Evolutionary conservation across 2,113 vertebrate species (phyloP), one percentile per base, ranked within the genome.

Genomic region (Jacana jacana): DNA sequence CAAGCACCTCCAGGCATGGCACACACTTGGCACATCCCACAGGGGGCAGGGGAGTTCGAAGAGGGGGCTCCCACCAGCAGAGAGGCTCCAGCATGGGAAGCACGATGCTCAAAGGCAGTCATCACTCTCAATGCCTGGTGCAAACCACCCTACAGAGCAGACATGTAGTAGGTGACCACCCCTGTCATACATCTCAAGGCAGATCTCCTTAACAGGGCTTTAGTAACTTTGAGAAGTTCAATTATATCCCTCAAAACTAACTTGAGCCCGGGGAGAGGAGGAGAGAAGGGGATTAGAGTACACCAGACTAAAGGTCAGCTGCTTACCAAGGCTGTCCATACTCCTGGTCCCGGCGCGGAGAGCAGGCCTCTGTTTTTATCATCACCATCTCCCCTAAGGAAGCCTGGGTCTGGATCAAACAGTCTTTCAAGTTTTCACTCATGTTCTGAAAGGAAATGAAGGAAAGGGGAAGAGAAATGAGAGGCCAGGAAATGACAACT

Each of bases 371-470:
- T 33, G 98, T 98, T 97, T 98, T 98, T 97, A 98, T 98, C 0
- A 97, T 98, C 95, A 98, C 98, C 97, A 98, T 98, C 33, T 98
- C 98, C 95, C 97, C 98, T 96, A 98, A 94, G 17, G 97, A 97
- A 75, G 98, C 71, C 86, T 98, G 97, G 91, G 97, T 97, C 94
- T 98, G 98, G 84, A 97, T 97, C 98, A 98, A 95, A 91, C 98
- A 98, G 92, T 98, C 98, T 95, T 98, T 98, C 97, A 98, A 97
- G 95, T 97, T 98, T 95, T 98, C 98, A 96, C 98, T 98, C 98
- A 98, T 98, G 98, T 98, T 98, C 98, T 98, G 94, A 93, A 97
- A 96, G 69, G 63, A 61, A 98, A 97, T 39, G 82, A 96, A 96
- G 73, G 78, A 61, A 83, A 7, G 40, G 5, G 65, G 64, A 33